phyloP scores from a whole-genome alignment of 2,113 vertebrate genomes.

The Nestor notabilis region DNA sequence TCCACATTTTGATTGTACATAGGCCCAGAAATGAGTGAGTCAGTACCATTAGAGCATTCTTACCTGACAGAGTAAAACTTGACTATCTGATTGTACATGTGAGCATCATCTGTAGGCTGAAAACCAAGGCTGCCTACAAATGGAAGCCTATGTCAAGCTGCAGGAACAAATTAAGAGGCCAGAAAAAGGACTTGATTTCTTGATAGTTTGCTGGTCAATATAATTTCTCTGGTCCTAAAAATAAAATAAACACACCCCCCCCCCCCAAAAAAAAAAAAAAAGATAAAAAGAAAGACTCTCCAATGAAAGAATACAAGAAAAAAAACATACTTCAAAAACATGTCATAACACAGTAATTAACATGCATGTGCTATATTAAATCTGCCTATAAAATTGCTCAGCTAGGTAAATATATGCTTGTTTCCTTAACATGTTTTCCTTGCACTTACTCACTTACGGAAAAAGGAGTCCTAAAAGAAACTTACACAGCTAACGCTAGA shows the following conservation, averaged over 20 bases:
- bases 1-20: background rate
- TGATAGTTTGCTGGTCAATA: background rate
- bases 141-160: background rate
- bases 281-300: background rate
- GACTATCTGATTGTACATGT: background rate
- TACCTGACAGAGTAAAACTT: background rate
- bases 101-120: background rate
- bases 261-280: background rate
- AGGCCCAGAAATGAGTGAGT: constrained; percentile 12
- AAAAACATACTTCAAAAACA: background rate
- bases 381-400: background rate
- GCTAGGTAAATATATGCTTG: background rate
- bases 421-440: background rate
- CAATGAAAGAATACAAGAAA: background rate
- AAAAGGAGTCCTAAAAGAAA: background rate
- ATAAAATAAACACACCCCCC: background rate
- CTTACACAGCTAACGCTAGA: background rate
- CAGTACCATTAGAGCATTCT: constrained; percentile 20
- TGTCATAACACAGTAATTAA: background rate
- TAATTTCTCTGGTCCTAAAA: background rate
- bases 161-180: background rate
- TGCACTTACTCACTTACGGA: background rate
- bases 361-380: background rate
- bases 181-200: background rate
- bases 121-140: background rate